Conservation (phyloP, 1,140 invertebrate species). For the Drosophila pseudoobscura region DNA sequence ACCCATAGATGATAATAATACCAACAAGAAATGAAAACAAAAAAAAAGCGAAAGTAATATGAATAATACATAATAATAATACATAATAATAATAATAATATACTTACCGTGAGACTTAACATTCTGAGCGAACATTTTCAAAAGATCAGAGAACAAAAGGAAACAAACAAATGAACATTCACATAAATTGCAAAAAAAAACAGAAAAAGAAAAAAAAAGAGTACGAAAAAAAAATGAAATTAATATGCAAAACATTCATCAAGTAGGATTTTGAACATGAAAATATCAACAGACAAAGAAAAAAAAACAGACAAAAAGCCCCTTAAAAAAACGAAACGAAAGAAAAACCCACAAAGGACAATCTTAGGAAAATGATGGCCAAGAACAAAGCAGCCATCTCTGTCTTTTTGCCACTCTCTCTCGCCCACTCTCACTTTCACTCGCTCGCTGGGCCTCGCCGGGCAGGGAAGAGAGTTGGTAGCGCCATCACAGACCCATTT, state of each 20-base stretch:
- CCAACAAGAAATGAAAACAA: conserved; percentile 40
- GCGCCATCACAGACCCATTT: conserved; percentile 35
- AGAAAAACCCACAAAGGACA: conserved; percentile 17
- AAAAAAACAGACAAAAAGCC: conserved; percentile 14
- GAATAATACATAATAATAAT: background rate
- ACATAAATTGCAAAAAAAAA: conserved; percentile 39
- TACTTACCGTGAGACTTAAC: conserved; percentile 41
- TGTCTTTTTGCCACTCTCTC: conserved; percentile 4
- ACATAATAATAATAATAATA: conserved; percentile 45
- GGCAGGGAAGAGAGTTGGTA: conserved; percentile 5
- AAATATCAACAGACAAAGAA: conserved; percentile 31
- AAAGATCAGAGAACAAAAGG: conserved; percentile 49
- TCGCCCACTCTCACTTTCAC: conserved; percentile 7
- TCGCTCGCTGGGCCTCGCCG: conserved; percentile 4
- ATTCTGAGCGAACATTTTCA: conserved; percentile 19
- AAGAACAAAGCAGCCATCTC: conserved; percentile 24
- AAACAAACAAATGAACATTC: conserved; percentile 45
- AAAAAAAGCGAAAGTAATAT: conserved; percentile 2
- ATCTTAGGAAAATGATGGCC: conserved; percentile 41
- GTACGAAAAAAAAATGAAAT: conserved; percentile 43
- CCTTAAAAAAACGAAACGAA: background rate
- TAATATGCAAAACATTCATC: conserved; percentile 51
- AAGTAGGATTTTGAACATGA: conserved; percentile 48
- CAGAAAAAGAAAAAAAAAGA: conserved; percentile 20
- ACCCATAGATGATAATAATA: conserved; percentile 38